Percentiles rank a stretch among this genome's conserved stretches.
These are phyloP conservation scores for Adelges cooleyi DNA, from an alignment of 1,140 invertebrate species.

Conservation along the genomic window DNA sequence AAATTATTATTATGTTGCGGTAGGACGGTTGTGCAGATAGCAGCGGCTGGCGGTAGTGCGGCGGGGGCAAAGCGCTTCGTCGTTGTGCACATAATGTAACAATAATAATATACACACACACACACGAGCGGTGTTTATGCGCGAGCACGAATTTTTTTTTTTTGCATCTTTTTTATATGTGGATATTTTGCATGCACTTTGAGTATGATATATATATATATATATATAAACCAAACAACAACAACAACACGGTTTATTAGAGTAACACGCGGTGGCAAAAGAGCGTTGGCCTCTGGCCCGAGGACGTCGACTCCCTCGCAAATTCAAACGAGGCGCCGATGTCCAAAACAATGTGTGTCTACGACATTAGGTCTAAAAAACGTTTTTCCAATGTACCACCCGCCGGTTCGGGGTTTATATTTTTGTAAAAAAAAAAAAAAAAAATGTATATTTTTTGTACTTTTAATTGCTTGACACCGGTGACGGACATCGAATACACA, in stretches of 20 bases:
- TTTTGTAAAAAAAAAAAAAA: too few species aligned
- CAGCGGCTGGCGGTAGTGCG: too few species aligned
- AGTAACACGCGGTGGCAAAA: not conserved
- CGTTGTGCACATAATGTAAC: not conserved
- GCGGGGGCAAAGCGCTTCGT: not conserved
- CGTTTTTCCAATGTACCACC: too few species aligned
- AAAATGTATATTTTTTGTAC: too few species aligned
- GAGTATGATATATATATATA: not conserved
- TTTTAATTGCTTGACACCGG: too few species aligned
- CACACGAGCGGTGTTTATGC: not conserved
- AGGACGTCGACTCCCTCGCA: conserved; percentile 20
- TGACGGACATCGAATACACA: too few species aligned
- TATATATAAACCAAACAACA: not conserved
- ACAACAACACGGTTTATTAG: not conserved
- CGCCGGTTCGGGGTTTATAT: too few species aligned
- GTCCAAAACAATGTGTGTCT: too few species aligned
- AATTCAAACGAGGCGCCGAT: too few species aligned
- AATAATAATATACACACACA: not conserved
- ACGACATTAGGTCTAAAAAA: too few species aligned
- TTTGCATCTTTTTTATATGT: not conserved
- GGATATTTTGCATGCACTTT: not conserved
- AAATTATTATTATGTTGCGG: conserved; percentile 12
- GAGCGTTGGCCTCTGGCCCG: conserved; percentile 20
- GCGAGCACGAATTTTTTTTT: not conserved
- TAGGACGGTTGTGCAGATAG: not conserved